Evolutionary conservation across 1,140 invertebrate species (phyloP).

Genomic region (Fopius arisanus): DNA sequence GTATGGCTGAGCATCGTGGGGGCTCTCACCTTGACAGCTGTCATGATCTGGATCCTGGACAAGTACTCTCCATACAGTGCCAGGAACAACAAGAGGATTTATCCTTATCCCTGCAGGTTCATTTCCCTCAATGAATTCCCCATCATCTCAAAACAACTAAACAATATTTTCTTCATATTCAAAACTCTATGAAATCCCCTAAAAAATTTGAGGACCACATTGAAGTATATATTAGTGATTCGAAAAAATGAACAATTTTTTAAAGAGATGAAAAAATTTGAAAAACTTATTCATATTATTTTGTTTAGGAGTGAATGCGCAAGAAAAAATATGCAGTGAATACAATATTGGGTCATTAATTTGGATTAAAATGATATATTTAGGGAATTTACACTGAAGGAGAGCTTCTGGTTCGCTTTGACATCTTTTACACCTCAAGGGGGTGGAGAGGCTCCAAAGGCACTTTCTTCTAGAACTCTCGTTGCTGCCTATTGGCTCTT

Average conservation of each 20-base stretch:
- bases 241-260: no score
- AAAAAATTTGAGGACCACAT: no score
- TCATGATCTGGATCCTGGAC: constrained; percentile 89
- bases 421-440: constrained; percentile 93
- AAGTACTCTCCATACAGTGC: constrained; percentile 90
- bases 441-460: constrained; percentile 86
- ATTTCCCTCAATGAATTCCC: neutral
- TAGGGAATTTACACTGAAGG: constrained; percentile 86
- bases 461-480: constrained; percentile 81
- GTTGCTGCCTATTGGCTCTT: constrained; percentile 94
- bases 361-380: no score
- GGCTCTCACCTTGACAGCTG: constrained; percentile 80
- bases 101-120: constrained; percentile 83
- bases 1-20: constrained; percentile 90
- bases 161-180: no score
- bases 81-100: constrained; percentile 81
- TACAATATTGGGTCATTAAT: no score
- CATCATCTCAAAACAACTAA: no score
- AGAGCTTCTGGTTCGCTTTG: constrained; percentile 93
- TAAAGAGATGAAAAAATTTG: no score
- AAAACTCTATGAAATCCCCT: no score
- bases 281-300: no score
- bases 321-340: no score
- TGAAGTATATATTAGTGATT: no score
- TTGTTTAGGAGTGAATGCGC: no score